These are phyloP conservation scores for Meloidogyne chitwoodi DNA, from an alignment of 1,140 invertebrate genomes.

Conservation along the genomic window DNA sequence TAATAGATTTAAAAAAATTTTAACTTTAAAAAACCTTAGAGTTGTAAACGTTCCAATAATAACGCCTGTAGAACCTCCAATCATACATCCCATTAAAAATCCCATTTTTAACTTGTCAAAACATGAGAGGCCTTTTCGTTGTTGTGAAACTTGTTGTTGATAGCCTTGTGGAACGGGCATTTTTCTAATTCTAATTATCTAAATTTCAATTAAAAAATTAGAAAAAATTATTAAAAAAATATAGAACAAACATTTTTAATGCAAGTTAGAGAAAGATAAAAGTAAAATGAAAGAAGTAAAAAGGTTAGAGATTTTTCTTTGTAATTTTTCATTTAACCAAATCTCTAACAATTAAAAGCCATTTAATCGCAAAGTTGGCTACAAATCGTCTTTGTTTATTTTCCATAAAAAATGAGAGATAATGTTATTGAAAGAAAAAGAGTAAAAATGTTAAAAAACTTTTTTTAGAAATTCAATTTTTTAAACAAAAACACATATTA, in stretches of 20 bases:
- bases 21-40: constrained; percentile 34
- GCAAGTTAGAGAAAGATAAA: background rate
- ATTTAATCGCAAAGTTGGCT: too few species aligned
- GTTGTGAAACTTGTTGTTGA: constrained; percentile 26
- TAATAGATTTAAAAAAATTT: constrained; percentile 25
- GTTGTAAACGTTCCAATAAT: constrained; percentile 36
- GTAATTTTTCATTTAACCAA: too few species aligned
- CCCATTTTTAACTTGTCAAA: constrained; percentile 50
- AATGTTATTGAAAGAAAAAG: background rate
- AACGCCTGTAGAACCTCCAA: constrained; percentile 45
- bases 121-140: constrained; percentile 37
- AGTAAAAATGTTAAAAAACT: too few species aligned
- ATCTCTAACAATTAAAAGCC: background rate
- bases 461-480: too few species aligned
- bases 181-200: background rate
- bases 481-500: too few species aligned
- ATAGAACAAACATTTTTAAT: background rate
- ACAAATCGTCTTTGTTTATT: background rate
- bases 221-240: background rate
- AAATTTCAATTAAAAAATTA: too few species aligned
- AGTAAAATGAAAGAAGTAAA: too few species aligned
- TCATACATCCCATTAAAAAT: constrained; percentile 46
- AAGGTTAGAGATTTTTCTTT: too few species aligned
- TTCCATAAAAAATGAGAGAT: background rate
- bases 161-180: constrained; percentile 46